Percentiles rank a stretch among this genome's conserved stretches.
These are phyloP conservation scores for Bufotes viridis DNA, from an alignment of 2,797 vertebrate species.

Conservation along the genomic window DNA sequence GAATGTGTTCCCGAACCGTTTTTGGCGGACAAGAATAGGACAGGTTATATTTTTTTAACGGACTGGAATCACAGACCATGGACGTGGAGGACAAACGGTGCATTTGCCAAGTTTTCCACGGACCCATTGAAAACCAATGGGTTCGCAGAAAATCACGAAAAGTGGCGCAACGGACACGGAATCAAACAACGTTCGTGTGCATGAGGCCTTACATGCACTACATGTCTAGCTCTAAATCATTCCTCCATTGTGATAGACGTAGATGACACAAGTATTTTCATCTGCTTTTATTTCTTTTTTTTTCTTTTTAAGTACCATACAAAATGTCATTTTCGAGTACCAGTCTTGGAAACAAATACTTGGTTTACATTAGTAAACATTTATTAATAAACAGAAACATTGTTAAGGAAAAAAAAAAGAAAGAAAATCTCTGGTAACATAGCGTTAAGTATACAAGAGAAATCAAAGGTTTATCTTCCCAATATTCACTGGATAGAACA, in stretches of 20 bases:
- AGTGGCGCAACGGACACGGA: too few species aligned
- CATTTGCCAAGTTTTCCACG: too few species aligned
- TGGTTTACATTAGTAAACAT: slow-evolving; percentile 70
- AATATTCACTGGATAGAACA: slow-evolving; percentile 15
- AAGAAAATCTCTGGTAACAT: slow-evolving; percentile 42
- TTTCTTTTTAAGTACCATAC: slow-evolving; percentile 68
- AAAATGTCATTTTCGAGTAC: slow-evolving; percentile 69
- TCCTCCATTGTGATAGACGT: not conserved
- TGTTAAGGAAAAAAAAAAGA: slow-evolving; percentile 33
- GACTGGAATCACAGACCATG: too few species aligned
- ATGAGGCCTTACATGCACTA: not conserved
- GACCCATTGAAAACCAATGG: too few species aligned
- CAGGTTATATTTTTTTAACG: too few species aligned
- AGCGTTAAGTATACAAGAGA: slow-evolving; percentile 63
- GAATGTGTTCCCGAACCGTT: too few species aligned
- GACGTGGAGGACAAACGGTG: too few species aligned
- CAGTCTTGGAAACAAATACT: slow-evolving; percentile 67
- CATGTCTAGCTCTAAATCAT: not conserved
- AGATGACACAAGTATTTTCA: not conserved
- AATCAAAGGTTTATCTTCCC: slow-evolving; percentile 19
- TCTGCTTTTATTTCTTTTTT: slow-evolving; percentile 5
- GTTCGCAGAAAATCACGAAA: too few species aligned
- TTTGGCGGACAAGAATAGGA: too few species aligned
- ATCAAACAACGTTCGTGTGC: too few species aligned
- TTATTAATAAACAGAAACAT: slow-evolving; percentile 35